Evolutionary conservation across 2,113 vertebrate genomes (phyloP).

Genomic region (Anoura caudifer): DNA sequence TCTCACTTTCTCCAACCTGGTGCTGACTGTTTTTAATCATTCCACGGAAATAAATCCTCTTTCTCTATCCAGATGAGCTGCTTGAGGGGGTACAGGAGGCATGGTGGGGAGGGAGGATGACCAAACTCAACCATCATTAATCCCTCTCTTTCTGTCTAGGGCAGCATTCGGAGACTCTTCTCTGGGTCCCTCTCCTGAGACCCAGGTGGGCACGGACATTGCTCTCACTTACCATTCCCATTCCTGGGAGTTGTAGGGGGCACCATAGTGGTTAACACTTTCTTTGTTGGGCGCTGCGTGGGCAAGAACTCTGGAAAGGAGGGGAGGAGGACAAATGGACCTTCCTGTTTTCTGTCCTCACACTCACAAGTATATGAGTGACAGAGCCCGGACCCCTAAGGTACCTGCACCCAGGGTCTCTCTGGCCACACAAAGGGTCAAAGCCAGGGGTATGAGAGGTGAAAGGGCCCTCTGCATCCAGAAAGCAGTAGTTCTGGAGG

Average conservation of each 20-base stretch:
- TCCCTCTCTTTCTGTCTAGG: background rate
- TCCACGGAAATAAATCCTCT: background rate
- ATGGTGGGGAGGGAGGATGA: background rate
- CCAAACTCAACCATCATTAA: background rate
- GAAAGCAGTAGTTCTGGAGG: background rate
- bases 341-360: background rate
- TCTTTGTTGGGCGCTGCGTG: slow-evolving; percentile 58
- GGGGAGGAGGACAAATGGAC: background rate
- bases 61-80: background rate
- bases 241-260: slow-evolving; percentile 62
- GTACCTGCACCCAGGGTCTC: background rate
- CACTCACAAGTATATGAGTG: background rate
- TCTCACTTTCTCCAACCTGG: background rate
- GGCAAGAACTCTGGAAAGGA: slow-evolving; percentile 81
- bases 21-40: background rate
- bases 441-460: background rate
- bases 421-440: background rate
- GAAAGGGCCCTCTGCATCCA: background rate
- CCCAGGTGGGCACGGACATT: background rate
- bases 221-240: slow-evolving; percentile 80
- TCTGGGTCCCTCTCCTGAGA: background rate
- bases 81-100: background rate
- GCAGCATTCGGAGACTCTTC: background rate
- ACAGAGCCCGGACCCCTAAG: background rate
- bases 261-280: slow-evolving; percentile 72